These are phyloP conservation scores for Ellobium chinense DNA, from an alignment of 2,888 invertebrate species.

Conservation along the genomic window DNA sequence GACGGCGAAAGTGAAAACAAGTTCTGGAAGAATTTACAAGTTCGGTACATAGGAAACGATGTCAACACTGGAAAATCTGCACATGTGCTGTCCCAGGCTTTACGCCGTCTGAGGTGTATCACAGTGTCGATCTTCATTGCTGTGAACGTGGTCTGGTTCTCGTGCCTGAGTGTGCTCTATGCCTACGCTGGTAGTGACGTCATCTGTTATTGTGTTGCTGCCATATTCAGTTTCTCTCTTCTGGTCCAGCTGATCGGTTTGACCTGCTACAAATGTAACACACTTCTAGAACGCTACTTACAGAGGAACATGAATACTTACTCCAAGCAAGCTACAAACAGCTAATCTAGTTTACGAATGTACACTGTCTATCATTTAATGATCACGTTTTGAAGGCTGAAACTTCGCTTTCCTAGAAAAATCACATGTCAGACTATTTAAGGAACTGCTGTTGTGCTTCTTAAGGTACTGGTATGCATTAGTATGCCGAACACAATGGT, in stretches of 20 bases:
- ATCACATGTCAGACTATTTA: no score
- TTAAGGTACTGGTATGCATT: no score
- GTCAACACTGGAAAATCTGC: constrained; percentile 28
- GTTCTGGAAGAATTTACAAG: constrained; percentile 27
- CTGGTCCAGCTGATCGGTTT: constrained; percentile 59
- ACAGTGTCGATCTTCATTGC: constrained; percentile 51
- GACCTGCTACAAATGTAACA: constrained; percentile 56
- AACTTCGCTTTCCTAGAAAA: no score
- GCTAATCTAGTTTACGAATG: no score
- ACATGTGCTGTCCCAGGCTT: neutral
- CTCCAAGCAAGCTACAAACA: no score
- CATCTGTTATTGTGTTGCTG: constrained; percentile 57
- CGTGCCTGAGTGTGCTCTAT: constrained; percentile 55
- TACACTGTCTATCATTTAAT: no score
- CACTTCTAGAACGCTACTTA: constrained; percentile 49
- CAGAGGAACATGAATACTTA: no score
- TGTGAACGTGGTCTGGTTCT: constrained; percentile 56
- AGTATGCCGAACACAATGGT: no score
- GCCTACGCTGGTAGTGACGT: constrained; percentile 54
- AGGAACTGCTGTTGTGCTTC: no score
- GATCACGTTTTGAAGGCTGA: no score
- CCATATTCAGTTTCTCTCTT: constrained; percentile 60
- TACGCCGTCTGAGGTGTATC: neutral
- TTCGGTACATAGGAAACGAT: constrained; percentile 20
- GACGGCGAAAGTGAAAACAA: neutral